Conservation (phyloP, 1,140 invertebrate genomes). For the Lepidurus packardi region DNA sequence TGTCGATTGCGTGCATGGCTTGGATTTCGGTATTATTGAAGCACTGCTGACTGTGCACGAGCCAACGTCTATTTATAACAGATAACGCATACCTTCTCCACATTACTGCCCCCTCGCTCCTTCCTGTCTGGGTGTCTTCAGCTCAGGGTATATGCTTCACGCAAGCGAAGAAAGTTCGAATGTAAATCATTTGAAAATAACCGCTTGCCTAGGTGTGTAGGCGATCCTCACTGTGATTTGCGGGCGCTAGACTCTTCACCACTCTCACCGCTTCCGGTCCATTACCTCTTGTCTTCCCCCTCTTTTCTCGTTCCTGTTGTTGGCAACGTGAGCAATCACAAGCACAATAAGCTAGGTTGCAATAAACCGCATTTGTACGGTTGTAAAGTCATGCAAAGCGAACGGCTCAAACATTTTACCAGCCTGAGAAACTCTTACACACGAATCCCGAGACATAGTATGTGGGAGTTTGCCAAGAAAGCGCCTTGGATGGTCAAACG, state of each 20-base stretch:
- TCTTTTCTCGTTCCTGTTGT: neutral
- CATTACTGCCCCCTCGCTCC: neutral
- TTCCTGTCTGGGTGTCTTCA: neutral
- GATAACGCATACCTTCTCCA: slow-evolving; percentile 1
- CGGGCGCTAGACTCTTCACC: neutral
- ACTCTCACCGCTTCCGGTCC: neutral
- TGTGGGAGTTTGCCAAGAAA: no score
- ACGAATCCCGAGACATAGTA: no score
- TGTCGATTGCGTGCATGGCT: neutral
- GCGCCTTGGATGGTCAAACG: no score
- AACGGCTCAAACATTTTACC: neutral
- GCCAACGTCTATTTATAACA: slow-evolving; percentile 12
- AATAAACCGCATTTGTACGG: neutral
- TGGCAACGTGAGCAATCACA: neutral
- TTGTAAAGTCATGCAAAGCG: neutral
- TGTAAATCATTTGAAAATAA: neutral
- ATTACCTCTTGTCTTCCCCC: neutral
- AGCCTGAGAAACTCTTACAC: neutral
- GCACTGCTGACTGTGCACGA: neutral
- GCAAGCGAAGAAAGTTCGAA: neutral
- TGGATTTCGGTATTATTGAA: neutral
- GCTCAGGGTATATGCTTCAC: neutral
- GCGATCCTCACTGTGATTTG: neutral
- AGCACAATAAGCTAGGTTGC: neutral
- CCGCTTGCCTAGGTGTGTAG: neutral